Conservation (phyloP, 2,797 vertebrate species). For the Paguma larvata region DNA sequence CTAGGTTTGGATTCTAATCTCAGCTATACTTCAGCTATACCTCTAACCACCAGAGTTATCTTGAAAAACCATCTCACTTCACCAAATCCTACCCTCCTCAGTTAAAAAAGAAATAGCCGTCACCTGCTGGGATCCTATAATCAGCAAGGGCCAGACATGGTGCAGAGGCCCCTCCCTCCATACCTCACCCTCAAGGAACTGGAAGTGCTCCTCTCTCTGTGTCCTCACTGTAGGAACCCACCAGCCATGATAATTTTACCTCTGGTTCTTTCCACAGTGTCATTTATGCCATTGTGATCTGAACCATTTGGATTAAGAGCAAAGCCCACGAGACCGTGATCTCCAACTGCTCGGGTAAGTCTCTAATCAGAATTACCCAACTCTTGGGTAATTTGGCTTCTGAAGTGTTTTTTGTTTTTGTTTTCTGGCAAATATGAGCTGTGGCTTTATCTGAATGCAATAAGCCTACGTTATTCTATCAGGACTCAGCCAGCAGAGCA, state of each 20-base stretch:
- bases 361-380: neutral
- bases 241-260: neutral
- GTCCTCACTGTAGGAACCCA: neutral
- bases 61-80: neutral
- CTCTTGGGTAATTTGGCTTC: neutral
- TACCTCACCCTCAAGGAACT: neutral
- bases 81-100: neutral
- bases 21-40: neutral
- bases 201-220: rapidly evolving
- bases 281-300: conserved; percentile 89
- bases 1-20: neutral
- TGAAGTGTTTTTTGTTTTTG: neutral
- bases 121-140: neutral
- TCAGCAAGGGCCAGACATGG: neutral
- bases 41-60: neutral
- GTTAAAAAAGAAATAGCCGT: neutral
- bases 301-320: conserved; percentile 90
- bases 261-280: conserved; percentile 75
- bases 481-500: neutral
- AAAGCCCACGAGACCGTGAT: conserved; percentile 86
- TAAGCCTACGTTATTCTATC: neutral
- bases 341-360: conserved; percentile 89
- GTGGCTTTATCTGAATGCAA: neutral
- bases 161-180: neutral
- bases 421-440: neutral